Evolutionary conservation across 1,140 invertebrate genomes (phyloP).

Genomic region (Papilio aristodemus): DNA sequence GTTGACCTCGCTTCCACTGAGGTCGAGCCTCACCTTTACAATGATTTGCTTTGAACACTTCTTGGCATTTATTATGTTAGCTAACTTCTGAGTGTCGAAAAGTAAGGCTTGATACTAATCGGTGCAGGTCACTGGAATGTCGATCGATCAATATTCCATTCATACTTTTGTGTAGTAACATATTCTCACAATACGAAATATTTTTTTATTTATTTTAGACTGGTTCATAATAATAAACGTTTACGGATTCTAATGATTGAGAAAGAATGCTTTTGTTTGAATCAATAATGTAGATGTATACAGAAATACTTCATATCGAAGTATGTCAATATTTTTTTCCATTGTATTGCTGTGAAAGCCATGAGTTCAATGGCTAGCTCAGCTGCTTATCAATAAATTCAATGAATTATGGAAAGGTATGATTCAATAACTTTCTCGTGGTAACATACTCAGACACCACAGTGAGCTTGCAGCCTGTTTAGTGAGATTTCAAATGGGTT

Average conservation of each 20-base stretch:
- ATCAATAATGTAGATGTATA: not conserved
- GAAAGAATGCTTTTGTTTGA: not conserved
- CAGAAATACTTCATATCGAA: not conserved
- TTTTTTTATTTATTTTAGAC: not conserved
- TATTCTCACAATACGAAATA: not conserved
- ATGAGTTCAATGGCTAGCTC: not conserved
- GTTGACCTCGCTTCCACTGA: conserved; percentile 24
- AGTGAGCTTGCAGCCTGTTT: too few relatives aligned
- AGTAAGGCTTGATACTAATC: conserved; percentile 3
- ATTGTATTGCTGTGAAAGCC: not conserved
- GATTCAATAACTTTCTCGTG: conserved; percentile 4
- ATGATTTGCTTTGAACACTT: conserved; percentile 21
- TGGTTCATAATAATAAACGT: not conserved
- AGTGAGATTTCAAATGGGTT: too few relatives aligned
- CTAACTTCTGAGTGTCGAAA: conserved; percentile 10
- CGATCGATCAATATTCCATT: not conserved
- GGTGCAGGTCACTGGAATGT: not conserved
- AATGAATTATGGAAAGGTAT: conserved; percentile 7
- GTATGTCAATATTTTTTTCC: conserved; percentile 16
- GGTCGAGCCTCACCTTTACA: conserved; percentile 23
- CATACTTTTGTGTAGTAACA: not conserved
- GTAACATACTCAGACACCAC: not conserved
- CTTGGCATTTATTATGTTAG: conserved; percentile 23
- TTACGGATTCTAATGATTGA: not conserved
- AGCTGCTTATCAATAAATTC: not conserved